phyloP scores from a whole-genome alignment of 2,888 invertebrate genomes.

The Leucophora obtusa region DNA sequence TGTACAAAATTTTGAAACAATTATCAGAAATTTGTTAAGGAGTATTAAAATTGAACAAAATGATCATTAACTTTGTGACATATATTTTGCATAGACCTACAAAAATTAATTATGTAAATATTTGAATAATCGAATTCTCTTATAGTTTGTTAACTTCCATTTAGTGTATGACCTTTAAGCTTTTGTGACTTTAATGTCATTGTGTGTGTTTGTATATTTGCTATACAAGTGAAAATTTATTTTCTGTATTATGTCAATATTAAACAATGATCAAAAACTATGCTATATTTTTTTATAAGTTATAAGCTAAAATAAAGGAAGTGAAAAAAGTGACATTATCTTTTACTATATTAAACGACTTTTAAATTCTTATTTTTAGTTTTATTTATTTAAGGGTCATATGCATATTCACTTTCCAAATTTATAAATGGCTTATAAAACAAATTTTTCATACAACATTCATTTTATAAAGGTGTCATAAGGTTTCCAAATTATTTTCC shows the following conservation, averaged over 20 bases:
- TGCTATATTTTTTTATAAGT: not conserved
- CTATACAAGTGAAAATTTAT: not conserved
- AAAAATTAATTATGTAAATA: not conserved
- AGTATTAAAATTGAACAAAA: conserved; percentile 6
- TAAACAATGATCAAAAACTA: not conserved
- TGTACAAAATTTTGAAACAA: not conserved
- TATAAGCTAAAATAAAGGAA: no score
- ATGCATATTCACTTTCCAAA: no score
- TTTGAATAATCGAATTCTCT: not conserved
- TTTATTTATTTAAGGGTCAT: no score
- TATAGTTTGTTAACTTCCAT: not conserved
- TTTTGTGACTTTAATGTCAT: conserved; percentile 42
- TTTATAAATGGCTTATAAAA: no score
- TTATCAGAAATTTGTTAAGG: conserved; percentile 21
- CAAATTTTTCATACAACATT: no score
- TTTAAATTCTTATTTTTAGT: no score
- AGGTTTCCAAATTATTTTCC: no score
- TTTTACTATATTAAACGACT: no score
- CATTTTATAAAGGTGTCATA: no score
- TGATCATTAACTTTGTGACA: not conserved
- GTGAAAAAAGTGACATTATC: no score
- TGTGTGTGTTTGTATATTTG: not conserved
- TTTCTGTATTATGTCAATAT: not conserved
- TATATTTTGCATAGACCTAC: not conserved
- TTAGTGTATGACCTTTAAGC: conserved; percentile 38